phyloP scores from a whole-genome alignment of 2,113 vertebrate genomes.

The Crocuta crocuta region DNA sequence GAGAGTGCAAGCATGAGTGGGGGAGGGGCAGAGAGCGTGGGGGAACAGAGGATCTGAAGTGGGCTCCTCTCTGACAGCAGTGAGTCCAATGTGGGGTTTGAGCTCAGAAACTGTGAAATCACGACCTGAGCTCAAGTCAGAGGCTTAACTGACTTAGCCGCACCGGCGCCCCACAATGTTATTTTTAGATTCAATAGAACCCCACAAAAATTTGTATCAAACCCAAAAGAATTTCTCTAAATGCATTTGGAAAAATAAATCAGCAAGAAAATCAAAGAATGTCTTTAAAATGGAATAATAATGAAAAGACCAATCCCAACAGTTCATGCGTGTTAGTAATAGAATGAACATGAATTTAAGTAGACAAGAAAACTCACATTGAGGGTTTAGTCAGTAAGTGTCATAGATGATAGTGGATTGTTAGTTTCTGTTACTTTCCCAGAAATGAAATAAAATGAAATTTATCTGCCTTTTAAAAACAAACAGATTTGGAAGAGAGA shows the following conservation, averaged over 20 bases:
- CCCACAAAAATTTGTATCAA: neutral
- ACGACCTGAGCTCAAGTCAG: too few relatives aligned
- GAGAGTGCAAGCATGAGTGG: too few relatives aligned
- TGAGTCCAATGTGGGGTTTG: too few relatives aligned
- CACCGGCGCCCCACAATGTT: neutral
- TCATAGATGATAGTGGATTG: neutral
- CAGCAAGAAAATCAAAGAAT: neutral
- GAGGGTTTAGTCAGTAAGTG: neutral
- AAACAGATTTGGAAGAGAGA: neutral
- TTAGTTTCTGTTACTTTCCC: neutral
- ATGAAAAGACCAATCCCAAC: neutral
- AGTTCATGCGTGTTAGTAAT: neutral
- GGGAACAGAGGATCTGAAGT: too few relatives aligned
- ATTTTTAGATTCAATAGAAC: neutral
- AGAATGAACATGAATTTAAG: neutral
- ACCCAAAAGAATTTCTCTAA: constrained; percentile 27
- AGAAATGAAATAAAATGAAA: constrained; percentile 5
- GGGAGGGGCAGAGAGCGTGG: too few relatives aligned
- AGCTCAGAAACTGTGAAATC: too few relatives aligned
- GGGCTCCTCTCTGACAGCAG: too few relatives aligned
- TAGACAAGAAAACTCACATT: neutral
- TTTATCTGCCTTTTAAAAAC: constrained; percentile 14
- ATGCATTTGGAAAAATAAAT: constrained; percentile 40
- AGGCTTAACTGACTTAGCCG: too few relatives aligned
- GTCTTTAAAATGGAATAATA: neutral